These are phyloP conservation scores for Orchestes rusci DNA, from an alignment of 2,888 invertebrate species.

Conservation along the genomic window DNA sequence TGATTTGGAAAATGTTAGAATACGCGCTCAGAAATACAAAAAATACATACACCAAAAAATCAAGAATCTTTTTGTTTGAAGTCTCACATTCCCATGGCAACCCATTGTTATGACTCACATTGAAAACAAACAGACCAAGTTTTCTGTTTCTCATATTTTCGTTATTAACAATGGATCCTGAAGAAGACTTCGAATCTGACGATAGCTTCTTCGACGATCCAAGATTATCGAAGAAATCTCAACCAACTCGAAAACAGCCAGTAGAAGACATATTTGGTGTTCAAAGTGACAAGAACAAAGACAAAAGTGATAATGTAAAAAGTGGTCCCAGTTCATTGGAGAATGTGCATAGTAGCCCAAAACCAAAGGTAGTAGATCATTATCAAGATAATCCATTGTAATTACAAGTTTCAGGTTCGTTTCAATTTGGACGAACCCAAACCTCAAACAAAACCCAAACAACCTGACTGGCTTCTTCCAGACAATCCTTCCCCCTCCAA, in stretches of 20 bases:
- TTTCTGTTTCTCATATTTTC: too few species aligned
- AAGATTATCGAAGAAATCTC: constrained; percentile 33
- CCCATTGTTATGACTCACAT: too few species aligned
- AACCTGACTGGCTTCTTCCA: constrained; percentile 36
- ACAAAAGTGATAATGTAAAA: constrained; percentile 9
- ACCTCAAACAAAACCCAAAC: constrained; percentile 25
- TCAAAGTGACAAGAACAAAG: constrained; percentile 15
- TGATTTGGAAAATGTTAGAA: too few species aligned
- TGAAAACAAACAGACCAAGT: too few species aligned
- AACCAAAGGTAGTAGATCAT: constrained; percentile 14
- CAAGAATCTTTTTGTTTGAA: too few species aligned
- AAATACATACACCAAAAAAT: too few species aligned
- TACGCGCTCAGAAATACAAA: too few species aligned
- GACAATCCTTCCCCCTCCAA: constrained; percentile 2
- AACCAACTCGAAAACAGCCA: constrained; percentile 29
- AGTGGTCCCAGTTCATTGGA: constrained; percentile 2
- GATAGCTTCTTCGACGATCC: constrained; percentile 67
- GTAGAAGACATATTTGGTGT: constrained; percentile 32
- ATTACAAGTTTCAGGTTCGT: constrained; percentile 11
- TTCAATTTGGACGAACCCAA: constrained; percentile 16
- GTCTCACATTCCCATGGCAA: too few species aligned
- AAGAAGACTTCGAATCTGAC: constrained; percentile 60
- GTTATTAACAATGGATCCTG: constrained; percentile 30
- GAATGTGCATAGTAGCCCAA: constrained; percentile 11
- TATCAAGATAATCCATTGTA: background rate